Evolutionary conservation across 2,797 vertebrate genomes (phyloP), one percentile per base, ranked within the genome.

Genomic region (Oreochromis grahami): DNA sequence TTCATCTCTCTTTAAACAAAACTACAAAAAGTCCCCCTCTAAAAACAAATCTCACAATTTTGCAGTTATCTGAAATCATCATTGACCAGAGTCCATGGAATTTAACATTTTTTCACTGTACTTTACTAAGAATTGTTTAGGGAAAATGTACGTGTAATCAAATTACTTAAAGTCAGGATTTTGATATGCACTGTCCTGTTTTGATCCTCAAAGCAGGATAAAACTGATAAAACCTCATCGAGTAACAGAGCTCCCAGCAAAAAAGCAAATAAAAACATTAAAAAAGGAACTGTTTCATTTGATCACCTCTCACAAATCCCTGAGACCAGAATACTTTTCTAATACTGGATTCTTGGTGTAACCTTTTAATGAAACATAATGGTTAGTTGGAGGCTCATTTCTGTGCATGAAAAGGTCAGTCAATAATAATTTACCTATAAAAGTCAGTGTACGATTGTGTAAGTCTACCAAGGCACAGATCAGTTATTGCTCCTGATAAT

Each of bases 61-160:
- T 8, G 36, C 7, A 68, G 14, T 24, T 24, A 24, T 68, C 63
- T 43, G 41, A 43, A 43, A 2, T n/a, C 19, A 5, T 63, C 58
- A 38, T 0, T n/a, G 58, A 63, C 0, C 58, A 63, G 58, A 63
- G 34, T 36, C 0, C 6, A 63, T 0, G 36, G 0, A 60, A 60
- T 60, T 5, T 3, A 60, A 1, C 9, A n/a, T 60, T 4, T 60
- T 36, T 63, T 12, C 58, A 2, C 17, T 36, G 10, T 63, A 36
- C 58, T 36, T 63, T n/a, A 63, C 36, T 0, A 15, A 60, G 29
- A 63, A 0, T 63, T n/a, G 9, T 60, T 34, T 34, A 36, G 29
- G 32, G 58, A 36, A 63, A 63, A n/a, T 3, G 4, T 36, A n/a
- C 32, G 13, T 63, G 58, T 38, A 38, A 63, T 63, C 32, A 63